Conservation (phyloP, 2,113 vertebrate genomes). For the Ceyx margarethae region DNA sequence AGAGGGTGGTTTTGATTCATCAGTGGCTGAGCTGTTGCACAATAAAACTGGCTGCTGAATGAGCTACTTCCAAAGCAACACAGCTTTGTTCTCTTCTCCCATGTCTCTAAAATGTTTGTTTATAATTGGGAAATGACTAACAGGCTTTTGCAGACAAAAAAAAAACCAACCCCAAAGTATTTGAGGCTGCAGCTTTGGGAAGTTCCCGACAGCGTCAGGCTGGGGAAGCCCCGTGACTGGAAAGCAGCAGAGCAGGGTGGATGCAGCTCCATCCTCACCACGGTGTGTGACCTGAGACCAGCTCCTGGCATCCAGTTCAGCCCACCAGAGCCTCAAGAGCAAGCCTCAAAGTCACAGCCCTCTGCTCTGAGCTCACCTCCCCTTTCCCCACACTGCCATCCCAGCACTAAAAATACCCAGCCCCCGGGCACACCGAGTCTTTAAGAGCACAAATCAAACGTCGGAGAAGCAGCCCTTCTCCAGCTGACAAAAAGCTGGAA, state of each 20-base stretch:
- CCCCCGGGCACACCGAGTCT: not conserved
- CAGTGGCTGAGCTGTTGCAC: not conserved
- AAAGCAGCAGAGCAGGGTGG: not conserved
- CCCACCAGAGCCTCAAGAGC: not conserved
- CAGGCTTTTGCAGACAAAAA: not conserved
- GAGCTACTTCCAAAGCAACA: not conserved
- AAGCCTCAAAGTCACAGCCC: not conserved
- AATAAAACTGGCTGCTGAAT: not conserved
- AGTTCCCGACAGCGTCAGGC: fast-evolving
- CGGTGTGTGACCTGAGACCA: not conserved
- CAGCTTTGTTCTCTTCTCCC: not conserved
- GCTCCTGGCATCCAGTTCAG: not conserved
- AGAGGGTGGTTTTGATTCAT: not conserved
- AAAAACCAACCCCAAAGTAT: fast-evolving
- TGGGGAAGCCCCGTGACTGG: not conserved
- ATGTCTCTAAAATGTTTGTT: not conserved
- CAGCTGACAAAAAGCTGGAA: not conserved
- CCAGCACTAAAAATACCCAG: not conserved
- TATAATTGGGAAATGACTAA: not conserved
- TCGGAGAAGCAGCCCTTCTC: not conserved
- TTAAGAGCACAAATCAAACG: not conserved
- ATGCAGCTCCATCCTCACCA: not conserved
- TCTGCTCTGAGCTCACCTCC: not conserved
- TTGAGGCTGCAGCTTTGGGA: not conserved
- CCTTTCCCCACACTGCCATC: not conserved